These are phyloP conservation scores for Agrochola lychnidis DNA, from an alignment of 2,888 invertebrate species.

Conservation along the genomic window DNA sequence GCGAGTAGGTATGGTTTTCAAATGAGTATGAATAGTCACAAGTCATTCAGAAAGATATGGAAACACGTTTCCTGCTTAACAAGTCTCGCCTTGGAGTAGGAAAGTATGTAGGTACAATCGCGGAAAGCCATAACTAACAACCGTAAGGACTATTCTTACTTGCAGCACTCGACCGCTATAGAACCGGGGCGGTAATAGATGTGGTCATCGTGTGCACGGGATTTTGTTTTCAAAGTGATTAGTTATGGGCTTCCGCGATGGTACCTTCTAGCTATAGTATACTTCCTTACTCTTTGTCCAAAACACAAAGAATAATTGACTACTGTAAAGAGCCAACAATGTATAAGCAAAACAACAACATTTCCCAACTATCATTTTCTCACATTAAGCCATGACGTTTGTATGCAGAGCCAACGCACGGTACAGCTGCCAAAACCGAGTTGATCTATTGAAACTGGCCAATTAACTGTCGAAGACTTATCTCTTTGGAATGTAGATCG, in stretches of 20 bases:
- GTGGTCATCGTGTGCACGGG: too few relatives aligned
- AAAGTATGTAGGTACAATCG: not conserved
- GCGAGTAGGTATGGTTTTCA: not conserved
- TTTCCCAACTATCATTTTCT: slow-evolving; percentile 25
- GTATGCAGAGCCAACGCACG: slow-evolving; percentile 30
- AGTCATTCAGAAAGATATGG: not conserved
- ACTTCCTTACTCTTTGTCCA: not conserved
- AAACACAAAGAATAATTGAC: not conserved
- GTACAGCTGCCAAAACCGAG: slow-evolving; percentile 40
- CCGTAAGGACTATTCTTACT: too few relatives aligned
- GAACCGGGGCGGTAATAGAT: too few relatives aligned
- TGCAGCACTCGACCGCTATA: too few relatives aligned
- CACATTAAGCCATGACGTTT: slow-evolving; percentile 37
- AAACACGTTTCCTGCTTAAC: not conserved
- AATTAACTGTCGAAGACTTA: slow-evolving; percentile 47
- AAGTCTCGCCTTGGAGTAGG: not conserved
- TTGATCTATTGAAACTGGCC: slow-evolving; percentile 45
- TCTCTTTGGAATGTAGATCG: slow-evolving; percentile 26
- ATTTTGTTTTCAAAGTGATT: too few relatives aligned
- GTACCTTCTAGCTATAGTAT: not conserved
- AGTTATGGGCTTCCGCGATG: too few relatives aligned
- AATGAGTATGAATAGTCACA: not conserved
- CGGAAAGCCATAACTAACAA: too few relatives aligned
- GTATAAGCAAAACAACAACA: slow-evolving; percentile 9
- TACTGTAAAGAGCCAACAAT: slow-evolving; percentile 9